Conservation (phyloP, 2,797 vertebrate species). For the Acropternis orthonyx region DNA sequence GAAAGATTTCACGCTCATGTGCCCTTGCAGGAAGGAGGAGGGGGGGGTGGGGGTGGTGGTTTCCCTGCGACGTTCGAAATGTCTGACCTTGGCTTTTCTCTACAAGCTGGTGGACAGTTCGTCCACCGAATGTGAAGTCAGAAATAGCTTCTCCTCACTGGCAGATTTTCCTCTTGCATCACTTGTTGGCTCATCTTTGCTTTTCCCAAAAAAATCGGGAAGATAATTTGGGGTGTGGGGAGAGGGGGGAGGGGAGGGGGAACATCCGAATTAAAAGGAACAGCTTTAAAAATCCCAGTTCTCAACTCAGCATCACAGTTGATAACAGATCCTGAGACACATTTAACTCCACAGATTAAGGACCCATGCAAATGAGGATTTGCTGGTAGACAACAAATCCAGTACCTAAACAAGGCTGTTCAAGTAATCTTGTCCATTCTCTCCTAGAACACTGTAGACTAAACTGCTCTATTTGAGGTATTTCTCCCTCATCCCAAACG, state of each 20-base stretch:
- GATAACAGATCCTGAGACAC: constrained; percentile 10
- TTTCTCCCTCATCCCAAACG: not conserved
- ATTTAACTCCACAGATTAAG: constrained; percentile 65
- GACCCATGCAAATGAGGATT: constrained; percentile 71
- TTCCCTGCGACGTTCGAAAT: constrained; percentile 12
- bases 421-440: constrained; percentile 38
- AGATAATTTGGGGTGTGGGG: not conserved
- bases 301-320: not conserved
- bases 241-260: not conserved
- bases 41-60: not conserved
- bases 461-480: not conserved
- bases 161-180: not conserved
- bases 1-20: not conserved
- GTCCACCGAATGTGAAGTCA: not conserved
- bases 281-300: constrained; percentile 3
- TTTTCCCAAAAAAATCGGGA: not conserved
- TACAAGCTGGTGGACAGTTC: constrained; percentile 6
- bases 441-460: not conserved
- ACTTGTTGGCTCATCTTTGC: constrained; percentile 17
- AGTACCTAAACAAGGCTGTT: constrained; percentile 48
- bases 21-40: constrained; percentile 27
- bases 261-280: not conserved
- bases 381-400: constrained; percentile 62
- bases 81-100: constrained; percentile 38
- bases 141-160: not conserved